Percentiles rank a stretch among this genome's conserved stretches.
Evolutionary conservation across 2,797 vertebrate species (phyloP).

Genomic region (Gymnothorax javanicus): DNA sequence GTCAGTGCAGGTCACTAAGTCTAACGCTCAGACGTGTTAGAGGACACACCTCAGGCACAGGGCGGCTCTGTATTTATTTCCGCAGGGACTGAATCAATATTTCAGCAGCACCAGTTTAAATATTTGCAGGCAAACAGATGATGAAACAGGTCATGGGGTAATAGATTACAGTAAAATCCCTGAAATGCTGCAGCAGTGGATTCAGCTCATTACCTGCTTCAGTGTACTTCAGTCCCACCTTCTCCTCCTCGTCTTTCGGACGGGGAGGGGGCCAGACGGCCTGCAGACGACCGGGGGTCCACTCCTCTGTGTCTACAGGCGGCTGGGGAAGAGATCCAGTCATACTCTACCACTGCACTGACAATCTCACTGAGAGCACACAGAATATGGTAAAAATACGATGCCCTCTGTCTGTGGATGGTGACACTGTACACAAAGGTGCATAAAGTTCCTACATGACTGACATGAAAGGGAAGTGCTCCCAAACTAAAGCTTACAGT

Average conservation of each 20-base stretch:
- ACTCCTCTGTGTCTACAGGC: constrained; percentile 84
- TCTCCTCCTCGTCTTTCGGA: constrained; percentile 83
- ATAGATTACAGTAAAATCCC: too few species aligned
- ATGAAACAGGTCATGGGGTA: constrained; percentile 1
- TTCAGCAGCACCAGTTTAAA: constrained; percentile 35
- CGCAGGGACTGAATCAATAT: background rate
- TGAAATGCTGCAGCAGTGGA: background rate
- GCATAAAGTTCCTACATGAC: too few species aligned
- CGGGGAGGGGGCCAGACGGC: constrained; percentile 91
- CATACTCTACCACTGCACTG: background rate
- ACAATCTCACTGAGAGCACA: background rate
- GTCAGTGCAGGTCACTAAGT: constrained; percentile 50
- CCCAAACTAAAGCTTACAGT: too few species aligned
- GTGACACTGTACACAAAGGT: too few species aligned
- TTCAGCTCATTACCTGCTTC: constrained; percentile 84
- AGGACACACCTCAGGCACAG: background rate
- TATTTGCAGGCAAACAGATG: constrained; percentile 54
- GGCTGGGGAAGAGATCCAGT: constrained; percentile 59
- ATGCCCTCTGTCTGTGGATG: background rate
- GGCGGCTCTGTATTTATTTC: background rate
- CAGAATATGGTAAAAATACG: background rate
- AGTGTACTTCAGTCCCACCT: constrained; percentile 94
- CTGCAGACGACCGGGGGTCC: constrained; percentile 89
- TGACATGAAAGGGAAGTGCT: too few species aligned
- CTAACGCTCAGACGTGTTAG: background rate